phyloP scores from a whole-genome alignment of 2,113 vertebrate genomes.

The Podarcis cretensis region DNA sequence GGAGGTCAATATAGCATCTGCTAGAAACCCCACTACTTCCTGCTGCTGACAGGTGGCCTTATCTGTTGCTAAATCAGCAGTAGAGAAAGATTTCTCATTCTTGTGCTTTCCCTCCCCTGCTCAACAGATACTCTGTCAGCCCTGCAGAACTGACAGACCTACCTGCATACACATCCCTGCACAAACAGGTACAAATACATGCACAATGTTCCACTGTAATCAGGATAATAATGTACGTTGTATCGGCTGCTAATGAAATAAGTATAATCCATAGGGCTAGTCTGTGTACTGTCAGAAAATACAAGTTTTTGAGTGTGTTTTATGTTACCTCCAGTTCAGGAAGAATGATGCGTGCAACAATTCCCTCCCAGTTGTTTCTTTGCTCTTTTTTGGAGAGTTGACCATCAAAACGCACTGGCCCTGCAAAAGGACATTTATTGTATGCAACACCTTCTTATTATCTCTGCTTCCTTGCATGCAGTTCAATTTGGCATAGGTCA shows the following conservation, averaged over 20 bases:
- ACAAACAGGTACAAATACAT: background rate
- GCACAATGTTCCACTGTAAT: background rate
- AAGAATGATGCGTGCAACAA: conserved; percentile 74
- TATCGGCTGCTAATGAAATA: background rate
- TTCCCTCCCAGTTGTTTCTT: conserved; percentile 89
- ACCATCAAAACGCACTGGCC: conserved; percentile 62
- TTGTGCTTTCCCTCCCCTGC: background rate
- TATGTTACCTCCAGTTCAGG: conserved; percentile 81
- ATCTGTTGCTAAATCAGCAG: accelerated
- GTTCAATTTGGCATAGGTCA: background rate
- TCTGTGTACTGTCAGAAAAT: background rate
- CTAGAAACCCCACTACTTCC: background rate
- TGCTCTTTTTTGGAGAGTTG: conserved; percentile 78
- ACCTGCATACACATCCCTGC: background rate
- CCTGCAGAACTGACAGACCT: conserved; percentile 84
- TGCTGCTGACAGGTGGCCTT: background rate
- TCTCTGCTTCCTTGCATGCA: background rate
- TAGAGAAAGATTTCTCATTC: too few species aligned
- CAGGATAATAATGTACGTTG: background rate
- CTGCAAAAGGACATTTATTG: conserved; percentile 65
- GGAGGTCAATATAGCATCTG: background rate
- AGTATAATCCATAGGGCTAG: background rate
- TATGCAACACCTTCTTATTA: background rate
- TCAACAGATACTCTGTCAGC: conserved; percentile 85
- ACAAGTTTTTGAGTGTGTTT: background rate